Percentiles rank a stretch among this genome's conserved stretches.
phyloP scores from a whole-genome alignment of 1,140 invertebrate species.

The Teleopsis dalmanni region DNA sequence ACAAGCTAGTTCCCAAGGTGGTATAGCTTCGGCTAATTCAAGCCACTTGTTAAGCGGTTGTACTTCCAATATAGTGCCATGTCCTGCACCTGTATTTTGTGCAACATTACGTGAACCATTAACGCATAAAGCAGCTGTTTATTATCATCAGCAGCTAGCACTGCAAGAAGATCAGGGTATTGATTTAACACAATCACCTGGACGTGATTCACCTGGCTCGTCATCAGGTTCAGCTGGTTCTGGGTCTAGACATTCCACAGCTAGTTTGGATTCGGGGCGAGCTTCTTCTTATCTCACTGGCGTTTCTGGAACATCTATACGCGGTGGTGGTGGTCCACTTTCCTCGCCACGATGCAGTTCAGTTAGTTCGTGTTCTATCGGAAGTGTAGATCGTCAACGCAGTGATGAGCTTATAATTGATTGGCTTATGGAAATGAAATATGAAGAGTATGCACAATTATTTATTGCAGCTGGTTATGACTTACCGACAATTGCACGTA shows the following conservation, averaged over 20 bases:
- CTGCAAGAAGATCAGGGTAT: conserved; percentile 65
- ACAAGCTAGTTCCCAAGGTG: no score
- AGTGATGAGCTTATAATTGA: conserved; percentile 85
- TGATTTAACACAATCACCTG: conserved; percentile 73
- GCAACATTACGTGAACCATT: conserved; percentile 48
- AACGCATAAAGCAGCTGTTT: conserved; percentile 61
- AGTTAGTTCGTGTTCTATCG: conserved; percentile 66
- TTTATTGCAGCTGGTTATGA: conserved; percentile 96
- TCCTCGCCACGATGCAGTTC: conserved; percentile 54
- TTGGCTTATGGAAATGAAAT: conserved; percentile 90
- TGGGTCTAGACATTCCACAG: conserved; percentile 79
- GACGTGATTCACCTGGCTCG: conserved; percentile 79
- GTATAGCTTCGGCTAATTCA: no score
- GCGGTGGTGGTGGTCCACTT: conserved; percentile 38
- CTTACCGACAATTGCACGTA: conserved; percentile 91
- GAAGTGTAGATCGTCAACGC: conserved; percentile 53
- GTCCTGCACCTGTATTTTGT: conserved; percentile 23
- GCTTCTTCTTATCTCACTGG: conserved; percentile 57
- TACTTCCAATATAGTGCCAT: conserved; percentile 29
- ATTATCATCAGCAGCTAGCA: conserved; percentile 66
- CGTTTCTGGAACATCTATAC: conserved; percentile 42
- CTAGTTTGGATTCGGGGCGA: conserved; percentile 84
- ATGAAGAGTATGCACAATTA: conserved; percentile 91
- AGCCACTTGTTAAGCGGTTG: conserved; percentile 20
- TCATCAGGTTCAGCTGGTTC: conserved; percentile 70